These are phyloP conservation scores for Terrapene triunguis DNA, from an alignment of 2,113 vertebrate genomes.

Conservation along the genomic window DNA sequence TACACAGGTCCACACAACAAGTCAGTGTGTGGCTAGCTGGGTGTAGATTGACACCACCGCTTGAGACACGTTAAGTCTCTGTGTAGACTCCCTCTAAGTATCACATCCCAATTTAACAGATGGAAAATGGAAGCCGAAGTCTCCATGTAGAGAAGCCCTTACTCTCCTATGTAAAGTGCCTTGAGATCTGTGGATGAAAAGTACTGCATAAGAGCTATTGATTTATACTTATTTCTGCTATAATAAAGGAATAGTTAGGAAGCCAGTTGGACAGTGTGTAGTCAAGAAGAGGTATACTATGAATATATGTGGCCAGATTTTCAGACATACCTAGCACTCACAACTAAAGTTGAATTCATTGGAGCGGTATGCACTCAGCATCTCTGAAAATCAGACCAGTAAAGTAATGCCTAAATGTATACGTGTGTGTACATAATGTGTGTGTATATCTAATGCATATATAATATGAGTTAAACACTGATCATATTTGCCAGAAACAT, in stretches of 20 bases:
- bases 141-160: neutral
- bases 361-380: neutral
- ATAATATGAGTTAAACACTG: neutral
- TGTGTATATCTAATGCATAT: neutral
- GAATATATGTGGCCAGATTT: neutral
- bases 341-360: neutral
- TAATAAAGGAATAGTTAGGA: neutral
- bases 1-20: too few relatives aligned
- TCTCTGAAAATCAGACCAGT: neutral
- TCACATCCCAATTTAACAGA: neutral
- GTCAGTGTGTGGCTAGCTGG: neutral
- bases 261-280: fast-evolving
- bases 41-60: too few relatives aligned
- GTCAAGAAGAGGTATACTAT: neutral
- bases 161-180: neutral
- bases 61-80: neutral
- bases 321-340: neutral
- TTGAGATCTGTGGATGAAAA: neutral
- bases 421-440: neutral
- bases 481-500: conserved; percentile 35
- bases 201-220: neutral
- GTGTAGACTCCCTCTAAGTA: neutral
- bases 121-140: neutral
- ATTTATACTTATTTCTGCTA: neutral
- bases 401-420: fast-evolving